Base-by-base conservation (phyloP, 1,140 invertebrate genomes). In the Trichonephila clavipes region DNA sequence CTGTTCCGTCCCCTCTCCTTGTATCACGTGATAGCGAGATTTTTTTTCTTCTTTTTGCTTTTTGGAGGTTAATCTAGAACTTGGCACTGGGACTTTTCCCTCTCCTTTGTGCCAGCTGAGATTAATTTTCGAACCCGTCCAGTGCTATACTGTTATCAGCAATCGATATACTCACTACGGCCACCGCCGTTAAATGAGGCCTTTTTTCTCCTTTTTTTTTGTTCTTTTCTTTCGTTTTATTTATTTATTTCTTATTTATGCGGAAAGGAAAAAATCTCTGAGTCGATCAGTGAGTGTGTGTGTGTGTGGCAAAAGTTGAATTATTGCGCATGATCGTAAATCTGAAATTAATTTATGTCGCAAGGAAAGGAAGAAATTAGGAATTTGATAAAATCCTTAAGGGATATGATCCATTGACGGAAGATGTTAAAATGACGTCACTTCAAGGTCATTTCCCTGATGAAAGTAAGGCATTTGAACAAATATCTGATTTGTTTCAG, bases 1-100 rank as follows among this genome's bases (percentile, higher is more conserved):
- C 72, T 77, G 72, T 77, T 77, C 28, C 62, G 62, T 64, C 21
- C 72, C 72, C 28, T 77, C 28, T 16, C 34, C 69, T 77, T 69
- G 14, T 40, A 77, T 77, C 72, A 77, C 72, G 72, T 77, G 72
- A 77, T 40, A 77, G 24, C 28, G 24, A 6, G 24, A 28, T 77
- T 72, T 77, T 77, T 72, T 72, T 24, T 34, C 24, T 72, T 64
- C 16, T 64, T 64, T 19, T 62, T 28, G n/a, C 66, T 77, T 34
- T 77, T 69, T 77, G 72, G 72, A 34, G 72, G 72, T 77, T 77
- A 77, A 77, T 77, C 72, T 77, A 77, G 72, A 77, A 77, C 72
- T 77, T 77, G 72, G 72, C 72, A 77, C 72, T 77, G 72, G 19
- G 72, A 77, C 72, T 77, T 77, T 77, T 77, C 10, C 72, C 34